phyloP scores from a whole-genome alignment of 2,113 vertebrate genomes.

The Pholis gunnellus region DNA sequence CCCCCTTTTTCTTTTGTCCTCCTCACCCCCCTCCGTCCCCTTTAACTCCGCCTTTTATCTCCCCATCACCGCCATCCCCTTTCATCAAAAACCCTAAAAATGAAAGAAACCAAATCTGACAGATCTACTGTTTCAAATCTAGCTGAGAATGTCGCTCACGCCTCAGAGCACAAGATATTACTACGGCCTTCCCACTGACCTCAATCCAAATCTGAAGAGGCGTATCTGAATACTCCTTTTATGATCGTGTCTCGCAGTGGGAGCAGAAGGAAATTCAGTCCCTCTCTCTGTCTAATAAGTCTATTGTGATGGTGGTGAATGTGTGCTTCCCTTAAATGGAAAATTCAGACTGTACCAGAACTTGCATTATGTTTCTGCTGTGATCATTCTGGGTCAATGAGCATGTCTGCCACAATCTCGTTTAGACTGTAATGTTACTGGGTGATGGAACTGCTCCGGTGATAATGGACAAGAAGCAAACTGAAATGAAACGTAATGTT shows the following conservation, averaged over 20 bases:
- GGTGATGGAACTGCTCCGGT: conserved; percentile 31
- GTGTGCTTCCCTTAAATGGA: conserved; percentile 56
- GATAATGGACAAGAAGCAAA: conserved; percentile 47
- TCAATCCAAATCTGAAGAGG: conserved; percentile 77
- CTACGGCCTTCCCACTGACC: conserved; percentile 74
- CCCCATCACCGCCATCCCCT: conserved; percentile 61
- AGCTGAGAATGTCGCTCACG: conserved; percentile 68
- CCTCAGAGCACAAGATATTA: conserved; percentile 72
- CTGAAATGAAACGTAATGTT: conserved; percentile 24
- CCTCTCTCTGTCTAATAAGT: conserved; percentile 63
- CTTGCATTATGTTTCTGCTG: conserved; percentile 58
- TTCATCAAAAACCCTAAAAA: conserved; percentile 73
- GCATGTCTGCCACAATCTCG: conserved; percentile 32
- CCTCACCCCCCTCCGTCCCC: conserved; percentile 44
- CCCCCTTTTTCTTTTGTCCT: conserved; percentile 58
- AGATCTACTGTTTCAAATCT: conserved; percentile 69
- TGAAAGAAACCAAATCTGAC: conserved; percentile 56
- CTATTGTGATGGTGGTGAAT: conserved; percentile 62
- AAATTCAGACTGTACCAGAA: conserved; percentile 57
- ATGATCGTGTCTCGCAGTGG: conserved; percentile 59
- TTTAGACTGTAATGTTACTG: conserved; percentile 46
- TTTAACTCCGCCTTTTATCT: conserved; percentile 74
- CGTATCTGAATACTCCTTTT: conserved; percentile 72
- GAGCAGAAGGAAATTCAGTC: conserved; percentile 61
- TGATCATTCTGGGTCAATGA: conserved; percentile 66